Evolutionary conservation across 2,797 vertebrate genomes (phyloP), one percentile per base, ranked within the genome.

Genomic region (Sphenopsis melanotis): DNA sequence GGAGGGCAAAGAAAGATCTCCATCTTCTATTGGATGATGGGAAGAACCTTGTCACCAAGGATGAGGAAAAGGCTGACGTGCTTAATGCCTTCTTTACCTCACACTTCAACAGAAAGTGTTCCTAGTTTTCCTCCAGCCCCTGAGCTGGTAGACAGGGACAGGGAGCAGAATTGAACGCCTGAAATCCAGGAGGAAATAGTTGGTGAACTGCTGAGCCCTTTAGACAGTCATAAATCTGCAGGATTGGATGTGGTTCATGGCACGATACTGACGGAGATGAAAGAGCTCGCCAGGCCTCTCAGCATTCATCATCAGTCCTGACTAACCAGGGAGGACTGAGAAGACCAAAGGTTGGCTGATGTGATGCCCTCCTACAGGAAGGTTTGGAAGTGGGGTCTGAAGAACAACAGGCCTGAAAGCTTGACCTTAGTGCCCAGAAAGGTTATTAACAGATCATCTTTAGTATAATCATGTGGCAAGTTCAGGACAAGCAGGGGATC

Each of bases 251-350:
- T 5, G 3, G n/a, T n/a, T 46, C 29, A 14, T 29, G 29, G 16
- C 15, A 6, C 11, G 8, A 15, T 29, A 17, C 15, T 57, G 42
- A 37, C 0, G 0, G n/a, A 39, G n/a, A 50, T 50, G 27, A 29
- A 59, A 65, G 13, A 39, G n/a, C 23, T 52, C 44, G 17, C 37
- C 52, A 52, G n/a, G 29, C 5, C 39, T 24, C 8, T 44, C 10
- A 17, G 9, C 15, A 44, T 44, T 60, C 32, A 20, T 22, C 37
- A 37, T 29, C 44, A 59, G 18, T 32, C n/a, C 53, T 69, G 24
- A 20, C 17, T 57, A n/a, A 30, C 16, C 29, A 24, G 29, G 11
- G 11, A 42, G 32, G 9, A 20, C 19, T 0, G 0, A 36, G 22
- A 57, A 23, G 11, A 37, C 22, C 4, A 13, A 5, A 55, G 13